Percentiles rank a stretch among this genome's conserved stretches.
These are phyloP conservation scores for Marmota monax DNA, from an alignment of 2,113 vertebrate species.

Conservation along the genomic window DNA sequence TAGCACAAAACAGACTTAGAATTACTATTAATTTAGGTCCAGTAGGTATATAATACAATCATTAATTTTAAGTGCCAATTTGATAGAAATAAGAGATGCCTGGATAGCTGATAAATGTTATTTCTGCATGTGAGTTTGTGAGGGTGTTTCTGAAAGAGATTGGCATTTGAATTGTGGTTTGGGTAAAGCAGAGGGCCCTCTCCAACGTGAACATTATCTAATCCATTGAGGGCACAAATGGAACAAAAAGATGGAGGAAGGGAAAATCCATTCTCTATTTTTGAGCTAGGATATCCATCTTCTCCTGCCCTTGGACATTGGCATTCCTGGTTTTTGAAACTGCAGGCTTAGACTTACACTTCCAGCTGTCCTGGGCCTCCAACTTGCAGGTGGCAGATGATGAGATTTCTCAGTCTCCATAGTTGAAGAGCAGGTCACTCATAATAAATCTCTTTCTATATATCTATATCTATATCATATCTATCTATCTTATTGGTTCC, in stretches of 20 bases:
- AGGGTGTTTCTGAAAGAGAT: not conserved
- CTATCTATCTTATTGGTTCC: not conserved
- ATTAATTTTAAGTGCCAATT: not conserved
- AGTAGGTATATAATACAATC: not conserved
- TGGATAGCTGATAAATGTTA: not conserved
- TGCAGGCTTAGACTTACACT: not conserved
- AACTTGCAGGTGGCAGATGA: not conserved
- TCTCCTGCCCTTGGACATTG: not conserved
- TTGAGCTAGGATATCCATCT: not conserved
- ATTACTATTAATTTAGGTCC: not conserved
- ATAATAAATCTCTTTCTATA: not conserved
- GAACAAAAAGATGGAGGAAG: not conserved
- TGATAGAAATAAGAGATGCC: not conserved
- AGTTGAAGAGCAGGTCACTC: not conserved
- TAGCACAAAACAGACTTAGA: not conserved
- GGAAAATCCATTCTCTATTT: not conserved
- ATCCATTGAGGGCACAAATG: not conserved
- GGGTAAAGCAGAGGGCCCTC: not conserved
- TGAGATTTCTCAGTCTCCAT: not conserved
- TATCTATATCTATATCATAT: not conserved
- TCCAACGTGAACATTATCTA: not conserved
- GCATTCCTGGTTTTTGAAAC: too few species aligned
- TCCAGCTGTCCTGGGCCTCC: too few species aligned
- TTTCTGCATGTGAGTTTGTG: not conserved
- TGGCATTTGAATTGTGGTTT: not conserved